Percentiles rank a stretch among this genome's conserved stretches.
Conservation (phyloP, 2,888 invertebrate species). For the Branchinecta sandiegonensis region DNA sequence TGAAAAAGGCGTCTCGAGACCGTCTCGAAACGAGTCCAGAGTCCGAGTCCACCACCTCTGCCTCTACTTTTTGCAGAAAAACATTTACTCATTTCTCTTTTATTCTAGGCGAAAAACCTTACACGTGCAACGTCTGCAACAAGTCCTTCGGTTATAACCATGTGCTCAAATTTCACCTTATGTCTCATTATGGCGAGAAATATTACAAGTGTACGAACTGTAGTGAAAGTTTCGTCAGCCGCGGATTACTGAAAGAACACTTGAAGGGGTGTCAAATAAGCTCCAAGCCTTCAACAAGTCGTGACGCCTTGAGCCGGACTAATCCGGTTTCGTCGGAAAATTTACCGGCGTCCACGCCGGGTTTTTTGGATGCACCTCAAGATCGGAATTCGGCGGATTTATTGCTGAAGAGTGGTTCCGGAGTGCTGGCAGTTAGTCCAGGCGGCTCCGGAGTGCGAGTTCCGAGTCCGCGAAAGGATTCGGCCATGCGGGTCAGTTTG, state of each 20-base stretch:
- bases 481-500: no score
- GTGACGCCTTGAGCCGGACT: background rate
- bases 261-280: slow-evolving; percentile 40
- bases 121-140: slow-evolving; percentile 77
- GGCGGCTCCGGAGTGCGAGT: no score
- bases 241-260: slow-evolving; percentile 78
- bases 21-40: no score
- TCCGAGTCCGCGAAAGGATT: no score
- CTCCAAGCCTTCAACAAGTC: no score
- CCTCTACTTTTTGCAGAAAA: no score
- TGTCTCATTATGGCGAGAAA: slow-evolving; percentile 79
- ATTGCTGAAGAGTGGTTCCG: no score
- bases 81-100: background rate
- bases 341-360: background rate
- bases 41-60: no score
- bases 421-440: no score
- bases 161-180: slow-evolving; percentile 71
- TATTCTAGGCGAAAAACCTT: slow-evolving; percentile 64
- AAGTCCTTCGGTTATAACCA: slow-evolving; percentile 84
- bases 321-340: background rate
- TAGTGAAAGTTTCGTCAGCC: slow-evolving; percentile 75
- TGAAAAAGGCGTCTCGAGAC: no score
- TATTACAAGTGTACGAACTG: slow-evolving; percentile 85
- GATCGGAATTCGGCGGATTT: no score
- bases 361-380: no score